These are phyloP conservation scores for Artibeus lituratus DNA, from an alignment of 2,797 vertebrate genomes.

Conservation along the genomic window DNA sequence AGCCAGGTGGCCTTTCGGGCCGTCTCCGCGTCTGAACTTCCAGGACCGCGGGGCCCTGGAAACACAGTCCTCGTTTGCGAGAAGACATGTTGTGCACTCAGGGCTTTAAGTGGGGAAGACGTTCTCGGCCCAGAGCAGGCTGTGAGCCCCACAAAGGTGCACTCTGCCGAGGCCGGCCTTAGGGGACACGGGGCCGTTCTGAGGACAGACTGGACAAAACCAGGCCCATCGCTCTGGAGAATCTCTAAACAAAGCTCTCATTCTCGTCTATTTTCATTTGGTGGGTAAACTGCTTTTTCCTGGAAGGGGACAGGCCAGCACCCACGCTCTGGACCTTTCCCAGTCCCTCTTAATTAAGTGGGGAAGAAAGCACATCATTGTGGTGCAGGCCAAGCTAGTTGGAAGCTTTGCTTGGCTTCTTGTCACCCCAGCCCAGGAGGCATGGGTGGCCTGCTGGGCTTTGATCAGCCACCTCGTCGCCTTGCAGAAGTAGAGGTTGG, in stretches of 20 bases:
- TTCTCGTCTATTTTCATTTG: constrained; percentile 41
- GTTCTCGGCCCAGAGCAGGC: not conserved
- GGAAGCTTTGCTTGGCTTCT: constrained; percentile 25
- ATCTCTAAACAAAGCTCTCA: constrained; percentile 47
- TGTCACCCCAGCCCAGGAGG: constrained; percentile 10
- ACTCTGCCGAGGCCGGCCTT: not conserved
- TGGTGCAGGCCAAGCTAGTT: not conserved
- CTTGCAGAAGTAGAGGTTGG: not conserved
- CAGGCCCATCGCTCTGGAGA: not conserved
- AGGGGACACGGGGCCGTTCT: not conserved
- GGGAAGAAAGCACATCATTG: constrained; percentile 58
- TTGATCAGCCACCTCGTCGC: not conserved
- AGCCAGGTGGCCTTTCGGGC: not conserved
- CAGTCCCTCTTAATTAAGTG: constrained; percentile 53
- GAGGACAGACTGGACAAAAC: not conserved
- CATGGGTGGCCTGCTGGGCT: constrained; percentile 15
- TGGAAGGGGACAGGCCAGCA: constrained; percentile 44
- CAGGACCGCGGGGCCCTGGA: not conserved
- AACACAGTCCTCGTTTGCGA: not conserved
- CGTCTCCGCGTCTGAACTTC: not conserved
- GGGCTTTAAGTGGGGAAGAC: not conserved
- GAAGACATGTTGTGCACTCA: not conserved
- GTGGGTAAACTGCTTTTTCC: not conserved
- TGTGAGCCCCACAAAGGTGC: no score
- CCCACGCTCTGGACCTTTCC: not conserved